Evolutionary conservation across 2,888 invertebrate genomes (phyloP).

Genomic region (Meta bourneti): DNA sequence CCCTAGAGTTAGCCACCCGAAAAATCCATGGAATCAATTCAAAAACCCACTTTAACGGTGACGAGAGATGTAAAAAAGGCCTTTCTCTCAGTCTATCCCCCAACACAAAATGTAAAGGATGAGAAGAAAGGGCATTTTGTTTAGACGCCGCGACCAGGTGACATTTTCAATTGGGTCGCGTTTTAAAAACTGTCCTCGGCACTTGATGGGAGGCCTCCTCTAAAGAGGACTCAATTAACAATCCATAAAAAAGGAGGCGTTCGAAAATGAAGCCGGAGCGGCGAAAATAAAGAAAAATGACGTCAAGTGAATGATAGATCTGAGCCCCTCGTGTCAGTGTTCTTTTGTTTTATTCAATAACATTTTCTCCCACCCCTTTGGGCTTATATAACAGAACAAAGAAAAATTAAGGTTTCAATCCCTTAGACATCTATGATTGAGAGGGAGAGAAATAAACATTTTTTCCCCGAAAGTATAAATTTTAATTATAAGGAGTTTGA

Average conservation of each 20-base stretch:
- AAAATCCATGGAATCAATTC: too few species aligned
- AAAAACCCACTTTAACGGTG: too few species aligned
- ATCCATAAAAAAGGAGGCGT: constrained; percentile 53
- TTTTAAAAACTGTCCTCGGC: constrained; percentile 63
- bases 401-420: not conserved
- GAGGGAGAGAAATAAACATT: too few species aligned
- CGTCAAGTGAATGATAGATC: constrained; percentile 65
- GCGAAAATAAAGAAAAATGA: constrained; percentile 71
- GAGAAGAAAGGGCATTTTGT: constrained; percentile 42
- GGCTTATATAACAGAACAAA: not conserved
- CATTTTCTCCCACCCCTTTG: constrained; percentile 24
- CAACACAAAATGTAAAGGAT: too few species aligned
- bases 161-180: constrained; percentile 55
- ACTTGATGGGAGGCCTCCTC: constrained; percentile 15
- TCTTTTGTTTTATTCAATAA: constrained; percentile 59
- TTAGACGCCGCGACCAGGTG: constrained; percentile 70
- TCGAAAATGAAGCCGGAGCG: constrained; percentile 5
- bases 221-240: constrained; percentile 74
- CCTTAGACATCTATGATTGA: too few species aligned
- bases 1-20: too few species aligned
- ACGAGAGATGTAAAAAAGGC: too few species aligned
- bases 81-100: too few species aligned
- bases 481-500: too few species aligned
- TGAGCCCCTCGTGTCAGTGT: constrained; percentile 58
- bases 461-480: too few species aligned